These are phyloP conservation scores for Alitta virens DNA, from an alignment of 2,888 invertebrate species.

Conservation along the genomic window DNA sequence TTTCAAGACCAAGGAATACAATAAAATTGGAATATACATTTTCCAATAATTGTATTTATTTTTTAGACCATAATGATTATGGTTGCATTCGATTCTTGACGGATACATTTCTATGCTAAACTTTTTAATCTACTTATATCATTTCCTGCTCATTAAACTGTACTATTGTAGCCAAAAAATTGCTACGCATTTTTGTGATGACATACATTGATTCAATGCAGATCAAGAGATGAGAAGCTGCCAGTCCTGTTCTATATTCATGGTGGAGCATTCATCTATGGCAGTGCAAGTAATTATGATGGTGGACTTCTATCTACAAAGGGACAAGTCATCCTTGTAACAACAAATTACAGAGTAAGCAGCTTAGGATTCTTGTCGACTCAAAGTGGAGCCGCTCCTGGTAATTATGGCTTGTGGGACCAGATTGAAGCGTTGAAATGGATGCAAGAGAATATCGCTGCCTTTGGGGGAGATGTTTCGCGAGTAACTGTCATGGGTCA, in stretches of 20 bases:
- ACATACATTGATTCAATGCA: too few relatives aligned
- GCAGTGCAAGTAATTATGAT: conserved; percentile 26
- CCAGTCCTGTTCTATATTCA: conserved; percentile 27
- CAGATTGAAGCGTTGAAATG: conserved; percentile 5
- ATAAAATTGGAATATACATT: too few relatives aligned
- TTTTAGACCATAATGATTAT: too few relatives aligned
- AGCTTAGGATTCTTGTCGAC: conserved; percentile 20
- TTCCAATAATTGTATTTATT: too few relatives aligned
- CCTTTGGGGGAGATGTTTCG: conserved; percentile 6
- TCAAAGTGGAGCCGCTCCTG: conserved; percentile 10
- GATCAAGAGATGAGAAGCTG: conserved; percentile 1
- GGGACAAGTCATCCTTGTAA: conserved; percentile 27
- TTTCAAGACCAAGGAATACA: too few relatives aligned
- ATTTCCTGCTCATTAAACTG: too few relatives aligned
- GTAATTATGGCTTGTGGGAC: conserved; percentile 9
- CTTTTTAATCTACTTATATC: too few relatives aligned
- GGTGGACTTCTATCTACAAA: conserved; percentile 24
- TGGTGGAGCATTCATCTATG: conserved; percentile 27
- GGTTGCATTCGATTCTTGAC: too few relatives aligned
- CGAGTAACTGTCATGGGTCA: conserved; percentile 5
- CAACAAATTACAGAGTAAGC: conserved; percentile 26
- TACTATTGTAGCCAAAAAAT: too few relatives aligned
- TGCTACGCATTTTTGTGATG: too few relatives aligned
- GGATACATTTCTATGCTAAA: too few relatives aligned
- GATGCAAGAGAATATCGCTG: conserved; percentile 6